These are phyloP conservation scores for Raja brachyura DNA, from an alignment of 2,113 vertebrate species.

Conservation along the genomic window DNA sequence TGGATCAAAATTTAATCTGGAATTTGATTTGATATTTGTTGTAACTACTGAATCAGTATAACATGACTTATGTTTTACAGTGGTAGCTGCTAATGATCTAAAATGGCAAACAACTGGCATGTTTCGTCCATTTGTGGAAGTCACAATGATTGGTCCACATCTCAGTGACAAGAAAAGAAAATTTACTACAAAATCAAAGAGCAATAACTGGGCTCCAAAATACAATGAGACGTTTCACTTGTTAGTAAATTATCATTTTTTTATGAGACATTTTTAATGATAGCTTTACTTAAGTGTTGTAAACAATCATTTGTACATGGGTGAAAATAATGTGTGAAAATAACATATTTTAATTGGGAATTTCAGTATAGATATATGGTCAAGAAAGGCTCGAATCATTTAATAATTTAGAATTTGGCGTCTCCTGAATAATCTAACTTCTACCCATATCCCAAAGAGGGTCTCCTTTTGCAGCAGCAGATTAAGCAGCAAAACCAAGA, in stretches of 20 bases:
- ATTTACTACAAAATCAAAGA: constrained; percentile 96
- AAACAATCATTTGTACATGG: background rate
- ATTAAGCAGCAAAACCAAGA: no score
- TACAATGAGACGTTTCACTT: constrained; percentile 97
- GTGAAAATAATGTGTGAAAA: background rate
- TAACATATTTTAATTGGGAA: background rate
- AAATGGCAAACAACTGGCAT: constrained; percentile 95
- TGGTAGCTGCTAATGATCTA: constrained; percentile 84
- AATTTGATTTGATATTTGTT: constrained; percentile 10
- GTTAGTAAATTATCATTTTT: constrained; percentile 58
- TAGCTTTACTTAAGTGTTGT: background rate
- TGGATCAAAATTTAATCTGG: background rate
- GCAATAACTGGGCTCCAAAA: constrained; percentile 96
- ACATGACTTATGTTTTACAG: constrained; percentile 50
- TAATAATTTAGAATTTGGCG: no score
- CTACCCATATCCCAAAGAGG: no score
- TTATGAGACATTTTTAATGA: background rate
- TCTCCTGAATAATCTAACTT: no score
- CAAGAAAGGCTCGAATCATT: background rate
- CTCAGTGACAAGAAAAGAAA: constrained; percentile 93
- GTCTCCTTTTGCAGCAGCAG: no score
- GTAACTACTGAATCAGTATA: background rate
- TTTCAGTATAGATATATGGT: background rate
- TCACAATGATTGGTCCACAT: constrained; percentile 89
- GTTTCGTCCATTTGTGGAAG: constrained; percentile 93